Evolutionary conservation across 1,140 invertebrate genomes (phyloP).

Genomic region (Pseudobourletiella spinata): DNA sequence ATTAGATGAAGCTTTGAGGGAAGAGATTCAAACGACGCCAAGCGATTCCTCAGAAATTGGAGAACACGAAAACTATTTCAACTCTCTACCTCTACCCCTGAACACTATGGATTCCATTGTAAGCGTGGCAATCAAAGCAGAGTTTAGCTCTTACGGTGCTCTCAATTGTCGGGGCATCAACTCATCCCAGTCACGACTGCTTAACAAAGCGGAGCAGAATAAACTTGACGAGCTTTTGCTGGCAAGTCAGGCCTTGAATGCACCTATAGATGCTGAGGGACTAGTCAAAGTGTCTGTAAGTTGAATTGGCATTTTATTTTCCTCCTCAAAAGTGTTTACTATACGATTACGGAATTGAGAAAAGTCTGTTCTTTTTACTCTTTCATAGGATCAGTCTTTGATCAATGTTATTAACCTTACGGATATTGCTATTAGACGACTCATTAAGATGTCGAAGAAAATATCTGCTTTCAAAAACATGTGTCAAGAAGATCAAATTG

Average conservation of each 20-base stretch:
- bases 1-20: too few species aligned
- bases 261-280: slow-evolving; percentile 45
- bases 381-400: slow-evolving; percentile 53
- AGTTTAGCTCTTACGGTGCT: slow-evolving; percentile 46
- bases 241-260: slow-evolving; percentile 69
- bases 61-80: too few species aligned
- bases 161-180: neutral
- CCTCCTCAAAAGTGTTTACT: slow-evolving; percentile 3
- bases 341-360: neutral
- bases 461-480: slow-evolving; percentile 78
- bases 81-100: slow-evolving; percentile 22
- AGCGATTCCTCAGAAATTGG: neutral
- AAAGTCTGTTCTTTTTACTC: neutral
- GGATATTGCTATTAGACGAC: slow-evolving; percentile 73
- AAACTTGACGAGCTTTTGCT: slow-evolving; percentile 74
- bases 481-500: slow-evolving; percentile 84
- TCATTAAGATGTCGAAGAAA: slow-evolving; percentile 88
- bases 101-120: slow-evolving; percentile 62
- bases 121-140: slow-evolving; percentile 70
- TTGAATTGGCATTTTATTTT: neutral
- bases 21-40: too few species aligned
- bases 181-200: slow-evolving; percentile 50
- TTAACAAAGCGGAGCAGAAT: slow-evolving; percentile 69
- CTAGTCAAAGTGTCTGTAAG: slow-evolving; percentile 24
- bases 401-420: slow-evolving; percentile 81